A percentile compares a stretch with the other conserved stretches of the same genome.
phyloP scores from a whole-genome alignment of 2,113 vertebrate genomes.

The Serilophus lunatus region DNA sequence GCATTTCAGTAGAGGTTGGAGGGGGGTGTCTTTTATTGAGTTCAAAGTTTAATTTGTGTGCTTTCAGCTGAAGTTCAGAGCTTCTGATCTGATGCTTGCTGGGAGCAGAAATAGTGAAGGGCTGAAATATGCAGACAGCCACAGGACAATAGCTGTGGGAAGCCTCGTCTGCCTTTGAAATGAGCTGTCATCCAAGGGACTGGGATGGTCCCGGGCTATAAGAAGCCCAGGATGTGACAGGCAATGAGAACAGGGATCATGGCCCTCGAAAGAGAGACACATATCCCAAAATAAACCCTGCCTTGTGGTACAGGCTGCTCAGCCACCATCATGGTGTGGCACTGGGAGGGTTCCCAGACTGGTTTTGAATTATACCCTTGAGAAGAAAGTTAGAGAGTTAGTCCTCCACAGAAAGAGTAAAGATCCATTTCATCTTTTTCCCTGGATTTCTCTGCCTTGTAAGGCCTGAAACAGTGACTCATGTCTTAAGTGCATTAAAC shows the following conservation, averaged over 20 bases:
- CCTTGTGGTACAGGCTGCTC: background rate
- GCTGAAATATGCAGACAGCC: constrained; percentile 65
- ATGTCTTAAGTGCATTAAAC: background rate
- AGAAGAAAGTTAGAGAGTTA: background rate
- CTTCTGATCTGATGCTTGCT: background rate
- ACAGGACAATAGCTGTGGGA: constrained; percentile 59
- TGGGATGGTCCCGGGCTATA: background rate
- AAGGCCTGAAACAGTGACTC: constrained; percentile 11
- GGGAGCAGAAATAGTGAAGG: background rate
- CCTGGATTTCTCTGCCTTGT: background rate
- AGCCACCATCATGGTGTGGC: background rate
- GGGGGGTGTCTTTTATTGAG: background rate
- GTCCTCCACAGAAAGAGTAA: background rate
- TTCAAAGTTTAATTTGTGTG: constrained; percentile 24
- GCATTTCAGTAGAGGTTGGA: background rate
- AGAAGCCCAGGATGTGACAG: background rate
- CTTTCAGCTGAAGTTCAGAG: constrained; percentile 34
- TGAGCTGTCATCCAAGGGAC: constrained; percentile 1
- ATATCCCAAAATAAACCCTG: background rate
- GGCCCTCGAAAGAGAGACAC: background rate
- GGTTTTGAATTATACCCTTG: background rate
- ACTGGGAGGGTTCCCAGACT: background rate
- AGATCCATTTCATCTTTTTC: background rate
- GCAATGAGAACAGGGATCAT: background rate
- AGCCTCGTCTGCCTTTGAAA: constrained; percentile 45